Base-by-base conservation (phyloP, 2,797 vertebrate species). In the Aldrovandia affinis region DNA sequence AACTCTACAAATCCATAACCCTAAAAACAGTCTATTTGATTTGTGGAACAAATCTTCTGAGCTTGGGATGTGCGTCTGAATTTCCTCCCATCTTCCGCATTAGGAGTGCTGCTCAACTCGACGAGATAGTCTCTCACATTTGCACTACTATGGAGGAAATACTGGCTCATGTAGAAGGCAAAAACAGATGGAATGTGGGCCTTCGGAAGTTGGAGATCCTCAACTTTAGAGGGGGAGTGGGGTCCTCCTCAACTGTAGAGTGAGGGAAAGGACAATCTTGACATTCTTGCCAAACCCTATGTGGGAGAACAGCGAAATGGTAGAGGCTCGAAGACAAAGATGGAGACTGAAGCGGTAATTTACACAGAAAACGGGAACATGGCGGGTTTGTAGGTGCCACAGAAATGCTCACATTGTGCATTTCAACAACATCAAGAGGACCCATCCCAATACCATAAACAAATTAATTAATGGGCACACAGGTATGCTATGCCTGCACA, bases 31-130 rank as follows among this genome's bases (percentile, higher is more conserved):
- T 80, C 81, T 83, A 25, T 81, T 15, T 70, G 54, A 36, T 47
- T 65, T 59, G 42, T 50, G 22, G 55, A 83, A 83, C 55, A 83
- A 82, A 82, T 42, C 52, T 54, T 30, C 73, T 65, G 79, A 73
- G 80, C 61, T 63, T 30, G 44, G 39, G 70, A 86, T 80, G 30
- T 82, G 70, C 68, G 82, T 85, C 36, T 84, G 78, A 81, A 86
- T 85, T 82, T 85, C 44, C 65, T 57, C 63, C 65, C 55, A 63
- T 55, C 12, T 78, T 59, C 68, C 82, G 42, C 20, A 55, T 47
- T 78, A 65, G 5, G 3, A 59, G 82, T 80, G 68, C 20, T 20
- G 80, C 50, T 70, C 68, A 22, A 42, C 22, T 20, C 25, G n/a
- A 25, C 47, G 14, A 30, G n/a, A 65, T 30, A 36, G 65, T 33